Evolutionary conservation across 2,888 invertebrate species (phyloP).

Genomic region (Eulithis prunata): DNA sequence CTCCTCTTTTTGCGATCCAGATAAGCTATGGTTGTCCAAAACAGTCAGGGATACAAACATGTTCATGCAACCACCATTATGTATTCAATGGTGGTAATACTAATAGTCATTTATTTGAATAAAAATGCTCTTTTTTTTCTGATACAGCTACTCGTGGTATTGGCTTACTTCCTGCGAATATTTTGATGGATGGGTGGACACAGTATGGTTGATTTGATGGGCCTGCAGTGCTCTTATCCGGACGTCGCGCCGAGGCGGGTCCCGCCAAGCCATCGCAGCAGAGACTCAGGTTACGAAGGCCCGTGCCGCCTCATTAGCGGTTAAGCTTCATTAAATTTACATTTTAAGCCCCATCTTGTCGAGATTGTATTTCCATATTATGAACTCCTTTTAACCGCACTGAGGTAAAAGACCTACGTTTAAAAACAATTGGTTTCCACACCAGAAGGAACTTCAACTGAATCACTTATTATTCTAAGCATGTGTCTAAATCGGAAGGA

Average conservation of each 20-base stretch:
- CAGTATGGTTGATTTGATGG: conserved; percentile 27
- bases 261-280: conserved; percentile 40
- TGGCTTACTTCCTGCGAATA: conserved; percentile 45
- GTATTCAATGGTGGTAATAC: conserved; percentile 47
- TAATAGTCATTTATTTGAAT: conserved; percentile 34
- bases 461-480: conserved; percentile 33
- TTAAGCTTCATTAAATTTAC: conserved; percentile 56
- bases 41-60: conserved; percentile 63
- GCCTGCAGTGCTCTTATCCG: conserved; percentile 38
- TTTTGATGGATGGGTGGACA: conserved; percentile 41
- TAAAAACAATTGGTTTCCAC: no score
- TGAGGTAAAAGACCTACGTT: conserved; percentile 5
- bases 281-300: conserved; percentile 65
- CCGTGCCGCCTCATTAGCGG: conserved; percentile 75
- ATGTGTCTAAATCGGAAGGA: conserved; percentile 47
- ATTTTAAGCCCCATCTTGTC: conserved; percentile 46
- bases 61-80: conserved; percentile 42
- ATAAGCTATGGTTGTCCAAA: conserved; percentile 63
- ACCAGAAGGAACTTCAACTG: neutral
- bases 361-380: conserved; percentile 32
- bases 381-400: conserved; percentile 13
- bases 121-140: conserved; percentile 14
- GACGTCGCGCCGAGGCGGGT: conserved; percentile 38
- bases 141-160: conserved; percentile 23
- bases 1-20: conserved; percentile 69